Conservation (phyloP, 1,140 invertebrate genomes). For the Drosophila subpulchrella region DNA sequence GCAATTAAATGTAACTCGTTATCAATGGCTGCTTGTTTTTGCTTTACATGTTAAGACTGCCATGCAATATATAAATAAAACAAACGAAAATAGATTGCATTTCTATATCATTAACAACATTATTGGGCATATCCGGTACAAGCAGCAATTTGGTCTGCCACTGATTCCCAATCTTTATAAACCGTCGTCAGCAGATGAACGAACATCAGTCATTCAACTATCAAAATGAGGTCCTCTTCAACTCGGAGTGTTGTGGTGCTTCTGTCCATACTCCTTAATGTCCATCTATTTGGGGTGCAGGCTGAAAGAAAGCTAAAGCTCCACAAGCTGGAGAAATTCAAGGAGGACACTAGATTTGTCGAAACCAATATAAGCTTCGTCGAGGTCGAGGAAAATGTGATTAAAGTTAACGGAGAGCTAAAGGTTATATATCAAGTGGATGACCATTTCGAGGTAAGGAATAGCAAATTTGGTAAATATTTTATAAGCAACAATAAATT, state of each 20-base stretch:
- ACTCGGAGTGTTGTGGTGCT: background rate
- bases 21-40: constrained; percentile 43
- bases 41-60: constrained; percentile 49
- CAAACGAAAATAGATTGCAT: constrained; percentile 8
- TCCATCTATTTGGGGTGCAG: background rate
- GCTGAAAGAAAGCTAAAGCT: constrained; percentile 21
- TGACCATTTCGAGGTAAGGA: constrained; percentile 59
- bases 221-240: constrained; percentile 28
- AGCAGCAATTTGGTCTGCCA: constrained; percentile 1
- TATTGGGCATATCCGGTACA: constrained; percentile 23
- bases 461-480: background rate
- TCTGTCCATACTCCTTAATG: constrained; percentile 21
- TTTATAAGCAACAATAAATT: background rate
- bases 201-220: constrained; percentile 6
- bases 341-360: background rate
- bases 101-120: constrained; percentile 11
- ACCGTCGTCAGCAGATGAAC: no score
- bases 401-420: constrained; percentile 46
- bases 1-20: constrained; percentile 45
- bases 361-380: constrained; percentile 19
- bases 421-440: constrained; percentile 40
- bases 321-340: constrained; percentile 53
- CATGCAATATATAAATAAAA: constrained; percentile 53
- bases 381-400: constrained; percentile 25
- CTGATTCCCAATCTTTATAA: no score